Conservation (phyloP, 1,140 invertebrate species). For the Aphaenogaster floridana region DNA sequence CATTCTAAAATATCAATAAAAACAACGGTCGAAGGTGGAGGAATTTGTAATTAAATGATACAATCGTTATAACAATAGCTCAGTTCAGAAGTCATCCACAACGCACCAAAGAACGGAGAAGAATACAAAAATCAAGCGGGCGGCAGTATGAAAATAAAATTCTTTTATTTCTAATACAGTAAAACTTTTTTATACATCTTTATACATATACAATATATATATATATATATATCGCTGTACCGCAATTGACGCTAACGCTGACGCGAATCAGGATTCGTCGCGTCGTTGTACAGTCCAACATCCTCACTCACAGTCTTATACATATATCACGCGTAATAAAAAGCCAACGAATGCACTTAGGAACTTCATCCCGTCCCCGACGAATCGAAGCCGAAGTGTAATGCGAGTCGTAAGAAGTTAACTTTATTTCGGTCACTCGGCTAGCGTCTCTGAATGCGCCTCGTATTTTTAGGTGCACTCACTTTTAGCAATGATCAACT, state of each 20-base stretch:
- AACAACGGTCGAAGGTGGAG: not conserved
- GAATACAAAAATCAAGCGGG: not conserved
- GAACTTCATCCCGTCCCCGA: conserved; percentile 26
- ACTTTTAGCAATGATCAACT: conserved; percentile 37
- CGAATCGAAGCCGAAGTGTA: conserved; percentile 14
- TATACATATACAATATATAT: not conserved
- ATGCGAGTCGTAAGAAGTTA: conserved; percentile 35
- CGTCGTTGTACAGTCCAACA: conserved; percentile 18
- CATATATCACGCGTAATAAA: conserved; percentile 14
- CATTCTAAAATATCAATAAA: not conserved
- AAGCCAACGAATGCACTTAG: conserved; percentile 16
- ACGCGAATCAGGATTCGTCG: conserved; percentile 6
- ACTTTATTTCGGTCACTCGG: conserved; percentile 53
- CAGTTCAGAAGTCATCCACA: not conserved
- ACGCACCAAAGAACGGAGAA: not conserved
- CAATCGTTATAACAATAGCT: not conserved
- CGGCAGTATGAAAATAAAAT: conserved; percentile 54
- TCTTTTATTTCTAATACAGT: conserved; percentile 48
- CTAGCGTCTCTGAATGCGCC: not conserved
- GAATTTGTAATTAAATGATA: not conserved
- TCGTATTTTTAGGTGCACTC: conserved; percentile 42
- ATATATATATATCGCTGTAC: conserved; percentile 3
- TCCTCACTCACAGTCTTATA: conserved; percentile 30
- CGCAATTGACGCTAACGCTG: not conserved
- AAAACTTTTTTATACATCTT: conserved; percentile 44